phyloP scores from a whole-genome alignment of 2,888 invertebrate genomes.

The Sesamia inferens region DNA sequence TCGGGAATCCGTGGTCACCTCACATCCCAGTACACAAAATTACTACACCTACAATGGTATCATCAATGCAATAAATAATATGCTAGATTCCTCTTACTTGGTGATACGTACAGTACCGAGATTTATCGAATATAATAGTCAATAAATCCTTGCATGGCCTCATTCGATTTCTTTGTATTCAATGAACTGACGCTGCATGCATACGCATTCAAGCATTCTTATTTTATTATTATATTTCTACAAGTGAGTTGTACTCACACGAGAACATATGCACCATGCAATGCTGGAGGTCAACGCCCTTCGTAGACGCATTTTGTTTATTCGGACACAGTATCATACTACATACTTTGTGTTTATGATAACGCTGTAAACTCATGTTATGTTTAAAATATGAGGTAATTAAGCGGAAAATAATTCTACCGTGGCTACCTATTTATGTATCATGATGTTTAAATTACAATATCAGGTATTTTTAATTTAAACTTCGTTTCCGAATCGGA shows the following conservation, averaged over 20 bases:
- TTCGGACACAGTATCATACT: conserved; percentile 65
- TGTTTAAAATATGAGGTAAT: conserved; percentile 28
- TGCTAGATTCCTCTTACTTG: conserved; percentile 6
- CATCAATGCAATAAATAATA: not conserved
- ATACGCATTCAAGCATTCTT: conserved; percentile 55
- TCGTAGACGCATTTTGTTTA: conserved; percentile 63
- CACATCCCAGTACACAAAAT: conserved; percentile 10
- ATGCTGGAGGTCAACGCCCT: conserved; percentile 71
- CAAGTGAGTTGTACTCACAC: conserved; percentile 53
- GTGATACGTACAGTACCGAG: conserved; percentile 7
- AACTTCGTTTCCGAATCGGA: too few relatives aligned
- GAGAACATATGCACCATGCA: conserved; percentile 56
- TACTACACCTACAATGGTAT: conserved; percentile 8
- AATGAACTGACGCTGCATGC: conserved; percentile 54
- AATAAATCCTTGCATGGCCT: conserved; percentile 53
- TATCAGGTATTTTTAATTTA: not conserved
- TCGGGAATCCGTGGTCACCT: conserved; percentile 7
- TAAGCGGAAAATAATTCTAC: conserved; percentile 26
- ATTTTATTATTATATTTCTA: conserved; percentile 62
- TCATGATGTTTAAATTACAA: conserved; percentile 17
- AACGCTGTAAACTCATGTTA: conserved; percentile 20
- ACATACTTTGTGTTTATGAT: conserved; percentile 37
- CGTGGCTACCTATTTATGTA: conserved; percentile 3
- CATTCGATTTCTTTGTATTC: conserved; percentile 55
- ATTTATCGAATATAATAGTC: conserved; percentile 35